These are phyloP conservation scores for Nemurella pictetii DNA, from an alignment of 2,888 invertebrate genomes.

Conservation along the genomic window DNA sequence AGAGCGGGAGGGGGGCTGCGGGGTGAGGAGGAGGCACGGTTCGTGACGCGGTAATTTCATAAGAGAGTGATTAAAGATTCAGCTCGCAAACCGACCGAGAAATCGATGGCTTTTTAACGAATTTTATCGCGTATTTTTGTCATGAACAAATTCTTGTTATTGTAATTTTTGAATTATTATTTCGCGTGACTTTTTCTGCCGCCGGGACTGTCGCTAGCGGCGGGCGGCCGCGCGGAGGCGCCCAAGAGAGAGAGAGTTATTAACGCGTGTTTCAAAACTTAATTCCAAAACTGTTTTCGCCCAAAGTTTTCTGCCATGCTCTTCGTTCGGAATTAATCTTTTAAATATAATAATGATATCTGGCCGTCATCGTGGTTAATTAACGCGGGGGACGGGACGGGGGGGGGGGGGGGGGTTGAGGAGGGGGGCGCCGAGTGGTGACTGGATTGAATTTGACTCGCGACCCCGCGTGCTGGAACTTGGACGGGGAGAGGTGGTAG, in stretches of 20 bases:
- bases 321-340: constrained; percentile 12
- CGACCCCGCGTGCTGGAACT: background rate
- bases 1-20: background rate
- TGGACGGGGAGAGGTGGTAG: background rate
- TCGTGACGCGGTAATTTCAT: constrained; percentile 37
- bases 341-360: background rate
- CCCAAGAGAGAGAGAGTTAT: background rate
- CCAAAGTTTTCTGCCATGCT: background rate
- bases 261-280: constrained; percentile 35
- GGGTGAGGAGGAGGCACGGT: constrained; percentile 17
- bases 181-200: constrained; percentile 17
- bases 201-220: background rate
- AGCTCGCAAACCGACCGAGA: constrained; percentile 2
- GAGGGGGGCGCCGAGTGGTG: background rate
- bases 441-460: background rate
- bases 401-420: background rate
- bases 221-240: no score
- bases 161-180: constrained; percentile 28
- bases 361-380: background rate
- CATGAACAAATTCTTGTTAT: constrained; percentile 29
- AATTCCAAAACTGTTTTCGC: constrained; percentile 27
- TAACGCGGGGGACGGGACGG: background rate
- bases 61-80: constrained; percentile 38
- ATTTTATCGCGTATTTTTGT: constrained; percentile 26
- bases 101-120: constrained; percentile 21